These are phyloP conservation scores for Bellardia pandia DNA, from an alignment of 2,888 invertebrate species.

Conservation along the genomic window DNA sequence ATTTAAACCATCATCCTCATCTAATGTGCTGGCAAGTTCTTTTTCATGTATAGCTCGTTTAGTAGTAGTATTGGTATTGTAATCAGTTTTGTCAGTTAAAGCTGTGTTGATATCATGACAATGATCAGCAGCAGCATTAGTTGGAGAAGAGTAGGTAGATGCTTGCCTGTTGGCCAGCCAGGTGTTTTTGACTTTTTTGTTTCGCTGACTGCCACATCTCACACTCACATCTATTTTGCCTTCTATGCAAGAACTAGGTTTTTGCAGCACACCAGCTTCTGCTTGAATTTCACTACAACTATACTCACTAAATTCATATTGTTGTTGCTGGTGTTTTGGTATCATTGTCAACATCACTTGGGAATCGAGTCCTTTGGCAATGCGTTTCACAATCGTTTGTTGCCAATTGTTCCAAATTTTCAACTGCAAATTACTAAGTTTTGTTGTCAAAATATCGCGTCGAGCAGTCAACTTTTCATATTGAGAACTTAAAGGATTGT, in stretches of 20 bases:
- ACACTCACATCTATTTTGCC: background rate
- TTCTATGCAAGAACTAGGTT: background rate
- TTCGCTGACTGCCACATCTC: conserved; percentile 12
- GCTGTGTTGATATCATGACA: conserved; percentile 27
- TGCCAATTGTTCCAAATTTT: conserved; percentile 86
- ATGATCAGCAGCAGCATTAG: conserved; percentile 19
- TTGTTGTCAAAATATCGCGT: conserved; percentile 80
- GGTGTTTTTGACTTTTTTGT: conserved; percentile 56
- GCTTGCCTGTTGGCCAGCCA: conserved; percentile 50
- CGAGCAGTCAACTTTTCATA: conserved; percentile 77
- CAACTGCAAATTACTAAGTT: conserved; percentile 84
- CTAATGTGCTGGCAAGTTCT: background rate
- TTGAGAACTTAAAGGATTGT: conserved; percentile 62
- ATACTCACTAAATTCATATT: conserved; percentile 3
- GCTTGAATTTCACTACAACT: background rate
- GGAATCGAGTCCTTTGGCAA: conserved; percentile 82
- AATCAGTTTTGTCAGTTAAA: conserved; percentile 25
- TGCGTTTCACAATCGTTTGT: conserved; percentile 84
- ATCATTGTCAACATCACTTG: conserved; percentile 65
- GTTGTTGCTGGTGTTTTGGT: conserved; percentile 16
- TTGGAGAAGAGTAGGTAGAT: background rate
- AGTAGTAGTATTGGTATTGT: background rate
- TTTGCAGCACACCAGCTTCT: conserved; percentile 16
- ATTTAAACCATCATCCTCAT: conserved; percentile 32
- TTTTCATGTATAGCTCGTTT: background rate